Evolutionary conservation across 2,888 invertebrate genomes (phyloP), one percentile per base, ranked within the genome.

Genomic region (Drosophila eohydei): DNA sequence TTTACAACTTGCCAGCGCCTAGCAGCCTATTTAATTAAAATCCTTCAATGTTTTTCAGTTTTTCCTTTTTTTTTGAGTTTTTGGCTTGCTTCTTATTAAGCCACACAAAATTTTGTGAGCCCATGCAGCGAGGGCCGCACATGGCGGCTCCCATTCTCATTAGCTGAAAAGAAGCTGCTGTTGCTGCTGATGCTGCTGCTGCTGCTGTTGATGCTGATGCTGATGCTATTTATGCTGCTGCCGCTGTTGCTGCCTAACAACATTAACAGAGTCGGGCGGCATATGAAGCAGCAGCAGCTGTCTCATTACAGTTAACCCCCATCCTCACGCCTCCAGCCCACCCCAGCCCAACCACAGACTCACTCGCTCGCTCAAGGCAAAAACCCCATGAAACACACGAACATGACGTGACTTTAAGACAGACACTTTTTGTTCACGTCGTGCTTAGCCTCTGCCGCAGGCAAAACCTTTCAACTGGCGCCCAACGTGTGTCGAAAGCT

Each of bases 121-220:
- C 36, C 81, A 72, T 64, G 64, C 65, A 52, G 66, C 32, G 65
- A 51, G 65, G 65, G 32, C 40, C 54, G 54, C 54, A 55, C 54
- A 55, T 55, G 54, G 40, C 40, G 63, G 62, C 66, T 78, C 50
- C 44, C 78, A 78, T 78, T 89, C 83, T 83, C 83, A 83, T 83
- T 83, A 83, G 83, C 83, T 89, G 82, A 87, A 83, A 83, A 87
- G 83, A 87, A 89, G 89, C 74, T 89, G 85, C 79, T 80, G 69
- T 44, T 62, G 67, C 30, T 58, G 72, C 50, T 76, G 69, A 32
- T 71, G 56, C 2, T 56, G 51, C 0, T 54, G 55, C 32, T 63
- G 16, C 12, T 48, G 40, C 5, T 59, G 36, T 12, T 55, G 41
- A 28, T 54, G 50, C 34, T 52, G 54, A 3, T 34, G 61, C 65